phyloP scores from a whole-genome alignment of 2,113 vertebrate species.

The Leptocoma aspasia region DNA sequence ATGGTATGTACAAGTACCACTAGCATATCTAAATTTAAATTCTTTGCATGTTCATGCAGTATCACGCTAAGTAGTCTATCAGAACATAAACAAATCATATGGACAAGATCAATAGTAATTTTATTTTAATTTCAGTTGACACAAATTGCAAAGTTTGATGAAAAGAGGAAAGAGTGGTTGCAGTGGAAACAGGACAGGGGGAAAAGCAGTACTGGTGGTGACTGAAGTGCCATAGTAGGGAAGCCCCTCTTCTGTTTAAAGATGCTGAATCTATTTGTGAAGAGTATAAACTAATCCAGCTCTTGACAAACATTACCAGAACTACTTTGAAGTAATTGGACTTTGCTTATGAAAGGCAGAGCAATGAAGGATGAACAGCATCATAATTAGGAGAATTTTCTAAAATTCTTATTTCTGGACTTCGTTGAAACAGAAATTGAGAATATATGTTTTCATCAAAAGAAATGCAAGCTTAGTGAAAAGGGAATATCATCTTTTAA shows the following conservation, averaged over 20 bases:
- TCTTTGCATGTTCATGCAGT: neutral
- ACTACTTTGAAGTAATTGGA: neutral
- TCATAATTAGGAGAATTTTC: neutral
- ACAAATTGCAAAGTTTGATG: neutral
- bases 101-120: neutral
- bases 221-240: neutral
- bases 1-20: neutral
- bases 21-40: neutral
- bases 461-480: neutral
- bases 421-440: neutral
- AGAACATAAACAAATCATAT: neutral
- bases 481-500: neutral
- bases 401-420: neutral
- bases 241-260: neutral
- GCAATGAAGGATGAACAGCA: neutral
- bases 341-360: neutral
- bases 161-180: neutral
- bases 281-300: neutral
- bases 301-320: neutral
- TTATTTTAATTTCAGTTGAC: neutral
- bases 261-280: neutral
- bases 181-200: rapidly evolving
- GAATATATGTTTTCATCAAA: neutral
- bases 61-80: neutral
- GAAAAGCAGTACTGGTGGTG: neutral